Evolutionary conservation across 2,113 vertebrate species (phyloP).

Genomic region (Ploceus nigricollis): DNA sequence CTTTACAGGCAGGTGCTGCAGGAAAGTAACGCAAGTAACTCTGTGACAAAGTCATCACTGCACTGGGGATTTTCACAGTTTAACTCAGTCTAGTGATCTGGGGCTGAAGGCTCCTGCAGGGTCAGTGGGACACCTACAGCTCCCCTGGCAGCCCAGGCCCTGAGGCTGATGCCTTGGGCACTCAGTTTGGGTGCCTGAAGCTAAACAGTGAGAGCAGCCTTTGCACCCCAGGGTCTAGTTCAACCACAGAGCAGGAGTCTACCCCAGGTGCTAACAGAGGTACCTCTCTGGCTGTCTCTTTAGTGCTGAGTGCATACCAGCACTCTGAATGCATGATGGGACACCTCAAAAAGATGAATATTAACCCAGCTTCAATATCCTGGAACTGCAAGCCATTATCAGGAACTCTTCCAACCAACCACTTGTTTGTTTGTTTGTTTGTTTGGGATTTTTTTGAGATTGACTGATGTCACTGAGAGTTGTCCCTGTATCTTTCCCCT

Average conservation of each 20-base stretch:
- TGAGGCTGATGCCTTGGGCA: background rate
- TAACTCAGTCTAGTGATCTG: background rate
- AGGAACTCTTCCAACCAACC: background rate
- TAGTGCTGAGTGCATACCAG: background rate
- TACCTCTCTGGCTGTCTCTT: background rate
- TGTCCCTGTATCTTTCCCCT: background rate
- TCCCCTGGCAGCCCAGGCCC: background rate
- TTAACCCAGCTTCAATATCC: background rate
- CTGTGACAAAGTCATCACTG: background rate
- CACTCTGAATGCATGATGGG: background rate
- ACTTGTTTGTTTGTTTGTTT: background rate
- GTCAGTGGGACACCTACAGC: background rate
- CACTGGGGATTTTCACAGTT: background rate
- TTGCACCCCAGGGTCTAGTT: background rate
- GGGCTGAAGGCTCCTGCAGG: background rate
- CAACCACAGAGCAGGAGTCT: background rate
- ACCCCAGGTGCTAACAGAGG: background rate
- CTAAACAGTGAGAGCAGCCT: background rate
- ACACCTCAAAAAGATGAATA: background rate
- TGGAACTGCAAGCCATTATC: background rate
- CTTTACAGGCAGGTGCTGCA: background rate
- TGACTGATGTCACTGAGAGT: background rate
- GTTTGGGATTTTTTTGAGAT: background rate
- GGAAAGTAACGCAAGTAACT: accelerated
- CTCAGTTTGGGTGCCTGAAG: background rate